Conservation (phyloP, 2,888 invertebrate species). For the Agonopterix alstromeriana region DNA sequence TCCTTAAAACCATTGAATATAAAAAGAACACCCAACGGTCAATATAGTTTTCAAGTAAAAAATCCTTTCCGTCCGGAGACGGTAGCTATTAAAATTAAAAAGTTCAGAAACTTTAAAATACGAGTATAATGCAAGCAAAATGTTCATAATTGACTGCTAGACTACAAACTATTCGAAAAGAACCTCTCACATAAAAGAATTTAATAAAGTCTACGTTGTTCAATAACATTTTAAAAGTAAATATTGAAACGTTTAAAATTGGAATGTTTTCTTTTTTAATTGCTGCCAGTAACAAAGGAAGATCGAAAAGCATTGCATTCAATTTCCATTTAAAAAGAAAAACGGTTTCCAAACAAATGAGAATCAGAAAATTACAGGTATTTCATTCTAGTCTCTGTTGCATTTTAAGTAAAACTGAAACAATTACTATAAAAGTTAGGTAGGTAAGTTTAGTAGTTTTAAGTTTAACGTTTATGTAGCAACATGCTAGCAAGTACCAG, state of each 20-base stretch:
- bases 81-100: too few species aligned
- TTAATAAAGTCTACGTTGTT: not conserved
- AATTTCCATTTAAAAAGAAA: slow-evolving; percentile 38
- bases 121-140: too few species aligned
- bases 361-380: not conserved
- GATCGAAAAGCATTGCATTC: slow-evolving; percentile 36
- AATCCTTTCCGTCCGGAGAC: too few species aligned
- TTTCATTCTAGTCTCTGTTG: not conserved
- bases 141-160: too few species aligned
- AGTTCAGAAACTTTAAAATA: too few species aligned
- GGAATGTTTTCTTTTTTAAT: slow-evolving; percentile 44
- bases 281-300: slow-evolving; percentile 49
- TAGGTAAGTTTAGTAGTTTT: slow-evolving; percentile 1
- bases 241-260: slow-evolving; percentile 33
- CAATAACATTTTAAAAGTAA: slow-evolving; percentile 4
- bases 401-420: not conserved
- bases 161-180: not conserved
- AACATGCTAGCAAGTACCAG: slow-evolving; percentile 23
- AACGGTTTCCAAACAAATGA: slow-evolving; percentile 19
- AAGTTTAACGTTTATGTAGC: slow-evolving; percentile 3
- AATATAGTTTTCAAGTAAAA: too few species aligned
- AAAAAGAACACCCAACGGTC: too few species aligned
- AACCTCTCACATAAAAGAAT: not conserved
- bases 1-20: too few species aligned
- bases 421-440: not conserved